Percentiles rank a stretch among this genome's conserved stretches.
Conservation (phyloP, 2,113 vertebrate species). For the Arizona elegans region DNA sequence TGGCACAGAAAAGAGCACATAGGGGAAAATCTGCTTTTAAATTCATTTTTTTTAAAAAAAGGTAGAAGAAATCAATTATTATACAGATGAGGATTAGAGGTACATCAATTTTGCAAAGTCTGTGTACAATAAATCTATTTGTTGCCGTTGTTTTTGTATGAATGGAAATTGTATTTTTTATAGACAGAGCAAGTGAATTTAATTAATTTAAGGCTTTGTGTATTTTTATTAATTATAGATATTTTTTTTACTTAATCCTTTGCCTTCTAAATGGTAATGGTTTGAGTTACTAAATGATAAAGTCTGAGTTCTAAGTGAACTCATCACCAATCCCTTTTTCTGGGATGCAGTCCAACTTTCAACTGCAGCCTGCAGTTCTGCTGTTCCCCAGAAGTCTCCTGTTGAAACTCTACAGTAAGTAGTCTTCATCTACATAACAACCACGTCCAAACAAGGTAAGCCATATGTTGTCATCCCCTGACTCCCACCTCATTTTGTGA, state of each 20-base stretch:
- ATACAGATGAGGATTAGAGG: not conserved
- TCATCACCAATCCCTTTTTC: not conserved
- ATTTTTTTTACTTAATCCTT: not conserved
- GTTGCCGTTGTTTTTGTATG: not conserved
- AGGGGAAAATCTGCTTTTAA: not conserved
- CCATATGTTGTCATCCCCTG: not conserved
- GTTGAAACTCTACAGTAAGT: not conserved
- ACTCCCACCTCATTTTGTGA: not conserved
- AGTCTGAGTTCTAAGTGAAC: not conserved
- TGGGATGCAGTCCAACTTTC: not conserved
- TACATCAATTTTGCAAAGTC: not conserved
- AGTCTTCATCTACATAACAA: not conserved
- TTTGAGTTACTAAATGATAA: not conserved
- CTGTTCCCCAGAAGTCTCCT: not conserved
- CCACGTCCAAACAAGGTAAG: not conserved
- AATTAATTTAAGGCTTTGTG: not conserved
- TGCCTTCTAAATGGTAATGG: not conserved
- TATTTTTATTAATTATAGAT: not conserved
- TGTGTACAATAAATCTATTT: not conserved
- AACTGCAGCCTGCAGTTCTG: not conserved
- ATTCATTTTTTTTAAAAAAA: not conserved
- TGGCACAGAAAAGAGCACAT: not conserved
- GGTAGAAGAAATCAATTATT: not conserved
- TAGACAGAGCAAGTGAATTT: not conserved
- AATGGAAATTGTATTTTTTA: not conserved